phyloP scores from a whole-genome alignment of 2,888 invertebrate genomes.

The Patella pellucida region DNA sequence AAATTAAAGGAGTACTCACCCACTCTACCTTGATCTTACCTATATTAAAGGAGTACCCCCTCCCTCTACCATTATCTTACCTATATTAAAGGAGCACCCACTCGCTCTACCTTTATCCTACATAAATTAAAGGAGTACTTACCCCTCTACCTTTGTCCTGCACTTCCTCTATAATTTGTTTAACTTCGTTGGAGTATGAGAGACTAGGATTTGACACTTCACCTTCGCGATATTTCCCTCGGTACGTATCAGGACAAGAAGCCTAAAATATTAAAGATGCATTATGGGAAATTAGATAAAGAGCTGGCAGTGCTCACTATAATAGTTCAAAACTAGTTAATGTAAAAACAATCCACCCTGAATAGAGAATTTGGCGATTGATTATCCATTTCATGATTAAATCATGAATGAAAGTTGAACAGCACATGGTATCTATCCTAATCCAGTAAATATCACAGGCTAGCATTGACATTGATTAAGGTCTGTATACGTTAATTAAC shows the following conservation, averaged over 20 bases:
- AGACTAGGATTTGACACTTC: conserved; percentile 76
- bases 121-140: conserved; percentile 41
- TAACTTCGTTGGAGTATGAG: conserved; percentile 88
- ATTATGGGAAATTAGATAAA: too few species aligned
- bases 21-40: neutral
- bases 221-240: conserved; percentile 76
- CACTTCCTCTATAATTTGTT: conserved; percentile 74
- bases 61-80: neutral
- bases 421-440: too few species aligned
- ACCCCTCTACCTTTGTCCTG: conserved; percentile 74
- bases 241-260: conserved; percentile 90
- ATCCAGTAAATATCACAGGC: too few species aligned
- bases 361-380: too few species aligned
- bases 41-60: neutral
- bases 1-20: neutral
- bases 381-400: too few species aligned
- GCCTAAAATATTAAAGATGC: conserved; percentile 74
- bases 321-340: too few species aligned
- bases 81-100: neutral
- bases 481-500: too few species aligned
- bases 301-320: too few species aligned
- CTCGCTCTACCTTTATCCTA: conserved; percentile 23
- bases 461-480: too few species aligned
- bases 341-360: too few species aligned
- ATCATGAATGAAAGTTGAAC: too few species aligned